Percentiles rank a stretch among this genome's conserved stretches.
Evolutionary conservation across 1,140 invertebrate genomes (phyloP).

Genomic region (Heliconius hewitsoni): DNA sequence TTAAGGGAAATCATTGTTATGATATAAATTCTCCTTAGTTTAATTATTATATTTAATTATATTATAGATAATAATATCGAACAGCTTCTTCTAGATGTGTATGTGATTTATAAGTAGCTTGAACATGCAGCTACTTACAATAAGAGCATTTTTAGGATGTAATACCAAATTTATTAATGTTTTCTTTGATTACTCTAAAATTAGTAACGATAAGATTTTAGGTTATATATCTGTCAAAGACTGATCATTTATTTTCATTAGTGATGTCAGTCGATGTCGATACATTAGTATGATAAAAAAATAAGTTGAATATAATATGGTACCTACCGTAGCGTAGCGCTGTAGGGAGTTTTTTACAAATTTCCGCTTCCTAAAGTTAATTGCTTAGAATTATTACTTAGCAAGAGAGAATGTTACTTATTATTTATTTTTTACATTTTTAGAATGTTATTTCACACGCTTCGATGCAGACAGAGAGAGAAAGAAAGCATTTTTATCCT

Average conservation of each 20-base stretch:
- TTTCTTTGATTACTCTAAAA: not conserved
- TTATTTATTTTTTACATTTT: too few species aligned
- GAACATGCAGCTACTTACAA: not conserved
- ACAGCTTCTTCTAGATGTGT: not conserved
- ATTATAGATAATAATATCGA: not conserved
- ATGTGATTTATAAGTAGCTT: not conserved
- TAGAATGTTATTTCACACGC: too few species aligned
- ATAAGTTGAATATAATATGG: not conserved
- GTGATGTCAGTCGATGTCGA: too few species aligned
- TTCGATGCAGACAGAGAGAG: too few species aligned
- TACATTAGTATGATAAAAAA: not conserved
- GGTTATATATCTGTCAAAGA: not conserved
- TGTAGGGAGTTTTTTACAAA: too few species aligned
- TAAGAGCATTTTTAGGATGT: not conserved
- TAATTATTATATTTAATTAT: not conserved
- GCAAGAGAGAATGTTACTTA: too few species aligned
- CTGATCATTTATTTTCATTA: too few species aligned
- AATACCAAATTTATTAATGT: not conserved
- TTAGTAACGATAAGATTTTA: not conserved
- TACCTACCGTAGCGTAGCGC: not conserved
- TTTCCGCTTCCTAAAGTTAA: too few species aligned
- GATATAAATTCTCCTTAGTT: not conserved
- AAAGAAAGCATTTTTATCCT: too few species aligned
- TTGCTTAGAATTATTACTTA: too few species aligned
- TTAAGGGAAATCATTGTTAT: conserved; percentile 36